Base-by-base conservation (phyloP, 2,888 invertebrate species). In the Mythimna pallens region DNA sequence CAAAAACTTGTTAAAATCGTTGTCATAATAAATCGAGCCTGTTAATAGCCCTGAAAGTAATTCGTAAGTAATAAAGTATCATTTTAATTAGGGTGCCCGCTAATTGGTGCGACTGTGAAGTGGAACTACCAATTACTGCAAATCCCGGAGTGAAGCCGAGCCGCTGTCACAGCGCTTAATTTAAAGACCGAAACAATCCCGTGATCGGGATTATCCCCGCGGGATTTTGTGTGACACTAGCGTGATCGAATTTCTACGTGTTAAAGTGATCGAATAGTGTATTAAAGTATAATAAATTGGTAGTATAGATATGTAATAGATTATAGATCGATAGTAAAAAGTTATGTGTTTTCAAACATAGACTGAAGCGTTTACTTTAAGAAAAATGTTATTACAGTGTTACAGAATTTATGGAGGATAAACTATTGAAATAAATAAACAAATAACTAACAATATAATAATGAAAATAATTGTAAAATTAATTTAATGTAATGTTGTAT, bases 121-220 rank as follows among this genome's bases (percentile, higher is more conserved):
- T 78, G 83, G 78, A 79, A 80, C 80, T 83, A 88, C 85, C 89
- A 91, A 89, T 90, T 89, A 91, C 78, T 40, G 78, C 69, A 79
- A 73, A 80, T 80, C 85, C 78, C 81, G 80, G 73, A 70, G 62
- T 73, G 77, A 62, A 66, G 61, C 65, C 67, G 69, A 30, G 43
- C 65, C 69, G 85, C 71, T 83, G 86, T 85, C 81, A 78, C 70
- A 71, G 43, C 25, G 74, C 65, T 36, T 85, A 89, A 90, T 89
- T 89, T 88, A 87, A 84, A 81, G 47, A 73, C 73, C 85, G 84
- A 78, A 86, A 83, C 75, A 83, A 88, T 87, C 81, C 85, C 84
- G 75, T 79, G 70, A 70, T 79, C 78, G 77, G 84, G 85, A 83
- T 88, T 82, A 88, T 76, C 75, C 88, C 72, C 67, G 43, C 47